Conservation (phyloP, 2,797 vertebrate genomes). For the Enteromius argenteus region DNA sequence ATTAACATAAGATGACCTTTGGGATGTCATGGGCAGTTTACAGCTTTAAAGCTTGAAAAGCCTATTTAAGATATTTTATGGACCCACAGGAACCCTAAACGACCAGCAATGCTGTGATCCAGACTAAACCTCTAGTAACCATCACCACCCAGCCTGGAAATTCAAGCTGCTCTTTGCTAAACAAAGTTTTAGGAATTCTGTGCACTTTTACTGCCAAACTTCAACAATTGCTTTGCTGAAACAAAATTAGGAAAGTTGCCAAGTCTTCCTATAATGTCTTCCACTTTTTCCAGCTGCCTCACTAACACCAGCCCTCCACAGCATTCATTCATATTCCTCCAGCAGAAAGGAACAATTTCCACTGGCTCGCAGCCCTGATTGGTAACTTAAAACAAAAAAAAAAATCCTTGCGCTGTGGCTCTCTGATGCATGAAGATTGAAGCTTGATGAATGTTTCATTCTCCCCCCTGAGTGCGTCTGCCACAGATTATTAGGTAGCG, state of each 20-base stretch:
- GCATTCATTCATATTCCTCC: slow-evolving; percentile 24
- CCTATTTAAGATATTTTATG: background rate
- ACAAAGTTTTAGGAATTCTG: slow-evolving; percentile 8
- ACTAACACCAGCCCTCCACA: background rate
- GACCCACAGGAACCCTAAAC: background rate
- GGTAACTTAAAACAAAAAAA: slow-evolving; percentile 60
- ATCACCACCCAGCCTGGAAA: background rate
- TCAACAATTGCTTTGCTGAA: background rate
- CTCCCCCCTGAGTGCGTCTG: slow-evolving; percentile 23
- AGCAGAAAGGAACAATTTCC: slow-evolving; percentile 57
- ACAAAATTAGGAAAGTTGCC: slow-evolving; percentile 4
- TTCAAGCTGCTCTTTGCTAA: slow-evolving; percentile 5
- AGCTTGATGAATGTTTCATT: slow-evolving; percentile 33
- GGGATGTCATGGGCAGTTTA: background rate
- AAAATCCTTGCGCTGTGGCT: background rate
- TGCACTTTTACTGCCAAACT: background rate
- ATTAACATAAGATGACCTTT: background rate
- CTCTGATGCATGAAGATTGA: slow-evolving; percentile 25
- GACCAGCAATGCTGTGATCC: background rate
- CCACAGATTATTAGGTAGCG: slow-evolving; percentile 35
- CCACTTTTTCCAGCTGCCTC: slow-evolving; percentile 21
- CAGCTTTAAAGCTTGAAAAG: background rate
- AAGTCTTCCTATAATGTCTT: slow-evolving; percentile 10
- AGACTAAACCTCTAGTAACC: background rate
- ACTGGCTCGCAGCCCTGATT: slow-evolving; percentile 64